Conservation (phyloP, 2,113 vertebrate genomes). For the Ailurus styani region DNA sequence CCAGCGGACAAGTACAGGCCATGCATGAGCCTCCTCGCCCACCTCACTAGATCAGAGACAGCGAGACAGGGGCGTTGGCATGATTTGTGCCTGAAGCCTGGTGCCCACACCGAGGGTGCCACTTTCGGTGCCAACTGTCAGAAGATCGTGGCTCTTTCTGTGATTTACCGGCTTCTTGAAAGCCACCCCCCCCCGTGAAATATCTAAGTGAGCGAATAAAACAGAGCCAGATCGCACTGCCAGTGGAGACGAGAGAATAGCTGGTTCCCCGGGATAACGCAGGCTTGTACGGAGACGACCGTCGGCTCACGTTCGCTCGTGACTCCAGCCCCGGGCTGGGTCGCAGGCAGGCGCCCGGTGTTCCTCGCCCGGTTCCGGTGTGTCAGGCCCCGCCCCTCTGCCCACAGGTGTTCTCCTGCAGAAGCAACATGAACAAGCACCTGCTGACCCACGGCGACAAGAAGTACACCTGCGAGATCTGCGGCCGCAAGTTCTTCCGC, state of each 20-base stretch:
- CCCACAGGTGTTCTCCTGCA: conserved; percentile 95
- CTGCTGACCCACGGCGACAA: conserved; percentile 98
- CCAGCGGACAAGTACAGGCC: neutral
- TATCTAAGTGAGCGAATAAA: neutral
- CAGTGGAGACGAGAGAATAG: accelerated
- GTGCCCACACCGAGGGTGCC: accelerated
- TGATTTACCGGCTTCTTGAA: neutral
- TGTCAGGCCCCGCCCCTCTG: accelerated
- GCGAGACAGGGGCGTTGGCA: neutral
- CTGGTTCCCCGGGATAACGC: neutral
- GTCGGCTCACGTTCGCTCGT: accelerated
- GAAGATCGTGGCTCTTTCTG: neutral
- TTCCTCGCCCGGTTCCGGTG: accelerated
- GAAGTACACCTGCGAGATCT: conserved; percentile 99
- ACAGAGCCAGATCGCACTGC: accelerated
- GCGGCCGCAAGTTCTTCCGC: conserved; percentile 97
- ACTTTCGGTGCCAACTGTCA: accelerated
- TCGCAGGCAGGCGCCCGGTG: accelerated
- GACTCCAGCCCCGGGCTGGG: neutral
- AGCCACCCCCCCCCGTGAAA: neutral
- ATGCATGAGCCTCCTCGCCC: too few species aligned
- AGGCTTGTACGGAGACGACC: accelerated
- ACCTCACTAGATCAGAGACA: neutral
- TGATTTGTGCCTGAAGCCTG: accelerated
- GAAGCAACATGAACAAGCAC: conserved; percentile 99